Conservation (phyloP, 2,113 vertebrate genomes). For the Malurus melanocephalus region DNA sequence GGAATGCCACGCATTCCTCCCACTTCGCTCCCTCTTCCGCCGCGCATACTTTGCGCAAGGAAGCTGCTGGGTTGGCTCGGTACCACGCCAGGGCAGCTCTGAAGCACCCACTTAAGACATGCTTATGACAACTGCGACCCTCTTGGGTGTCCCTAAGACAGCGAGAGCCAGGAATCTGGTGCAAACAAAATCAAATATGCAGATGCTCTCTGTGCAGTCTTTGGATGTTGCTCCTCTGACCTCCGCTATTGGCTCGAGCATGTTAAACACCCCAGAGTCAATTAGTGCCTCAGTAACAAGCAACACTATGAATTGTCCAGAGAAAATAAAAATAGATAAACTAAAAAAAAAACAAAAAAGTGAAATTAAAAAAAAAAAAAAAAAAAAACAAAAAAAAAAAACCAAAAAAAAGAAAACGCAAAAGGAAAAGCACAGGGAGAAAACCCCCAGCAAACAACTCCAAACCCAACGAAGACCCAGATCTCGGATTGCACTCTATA, state of each 20-base stretch:
- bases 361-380: no score
- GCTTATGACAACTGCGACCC: slow-evolving; percentile 11
- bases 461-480: background rate
- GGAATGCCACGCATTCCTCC: background rate
- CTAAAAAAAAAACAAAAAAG: no score
- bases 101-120: background rate
- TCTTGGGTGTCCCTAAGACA: slow-evolving; percentile 6
- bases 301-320: background rate
- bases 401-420: no score
- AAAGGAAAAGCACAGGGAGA: background rate
- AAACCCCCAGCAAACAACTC: background rate
- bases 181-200: slow-evolving; percentile 2
- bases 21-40: background rate
- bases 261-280: background rate
- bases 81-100: background rate
- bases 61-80: background rate
- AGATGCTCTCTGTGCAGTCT: background rate
- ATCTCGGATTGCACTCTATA: slow-evolving; percentile 28
- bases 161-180: background rate
- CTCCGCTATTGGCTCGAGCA: background rate
- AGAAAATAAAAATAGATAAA: background rate
- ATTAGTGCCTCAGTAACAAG: background rate
- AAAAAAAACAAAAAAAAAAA: no score
- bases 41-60: accelerated
- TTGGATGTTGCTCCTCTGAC: background rate